Percentiles rank a stretch among this genome's conserved stretches.
phyloP scores from a whole-genome alignment of 92 coral and sea anemone genomes.

The Parazoanthus swiftii region DNA sequence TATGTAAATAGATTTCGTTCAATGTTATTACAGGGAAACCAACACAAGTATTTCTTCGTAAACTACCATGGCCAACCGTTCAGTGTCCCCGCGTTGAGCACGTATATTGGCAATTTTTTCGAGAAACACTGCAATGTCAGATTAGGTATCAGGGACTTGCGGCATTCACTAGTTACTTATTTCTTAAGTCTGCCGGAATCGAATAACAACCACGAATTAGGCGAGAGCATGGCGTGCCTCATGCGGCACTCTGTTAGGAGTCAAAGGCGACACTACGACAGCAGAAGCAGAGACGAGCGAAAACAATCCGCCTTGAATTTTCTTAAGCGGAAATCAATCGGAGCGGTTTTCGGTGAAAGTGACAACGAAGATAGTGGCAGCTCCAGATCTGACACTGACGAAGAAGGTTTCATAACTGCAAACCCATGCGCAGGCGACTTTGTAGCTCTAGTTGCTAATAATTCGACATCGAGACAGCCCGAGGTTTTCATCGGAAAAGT shows the following conservation, averaged over 20 bases:
- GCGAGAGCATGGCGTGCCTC: neutral
- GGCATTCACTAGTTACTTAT: neutral
- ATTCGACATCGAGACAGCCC: neutral
- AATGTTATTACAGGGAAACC: neutral
- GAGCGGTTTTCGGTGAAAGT: neutral
- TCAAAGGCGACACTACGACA: neutral
- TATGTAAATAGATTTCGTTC: neutral
- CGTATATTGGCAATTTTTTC: neutral
- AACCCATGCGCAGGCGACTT: neutral
- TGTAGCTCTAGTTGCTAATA: neutral
- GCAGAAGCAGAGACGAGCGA: neutral
- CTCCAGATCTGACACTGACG: neutral
- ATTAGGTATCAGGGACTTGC: neutral
- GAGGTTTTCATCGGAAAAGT: neutral
- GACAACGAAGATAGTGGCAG: neutral
- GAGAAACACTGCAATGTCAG: neutral
- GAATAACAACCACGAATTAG: neutral
- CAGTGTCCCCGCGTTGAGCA: neutral
- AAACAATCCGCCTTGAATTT: neutral
- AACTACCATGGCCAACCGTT: neutral
- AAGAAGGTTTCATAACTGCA: neutral
- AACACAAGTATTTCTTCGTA: neutral
- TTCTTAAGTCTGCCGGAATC: neutral
- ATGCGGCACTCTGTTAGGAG: neutral
- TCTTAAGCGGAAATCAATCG: neutral